Evolutionary conservation across 1,140 invertebrate species (phyloP).

Genomic region (Halictus rubicundus): DNA sequence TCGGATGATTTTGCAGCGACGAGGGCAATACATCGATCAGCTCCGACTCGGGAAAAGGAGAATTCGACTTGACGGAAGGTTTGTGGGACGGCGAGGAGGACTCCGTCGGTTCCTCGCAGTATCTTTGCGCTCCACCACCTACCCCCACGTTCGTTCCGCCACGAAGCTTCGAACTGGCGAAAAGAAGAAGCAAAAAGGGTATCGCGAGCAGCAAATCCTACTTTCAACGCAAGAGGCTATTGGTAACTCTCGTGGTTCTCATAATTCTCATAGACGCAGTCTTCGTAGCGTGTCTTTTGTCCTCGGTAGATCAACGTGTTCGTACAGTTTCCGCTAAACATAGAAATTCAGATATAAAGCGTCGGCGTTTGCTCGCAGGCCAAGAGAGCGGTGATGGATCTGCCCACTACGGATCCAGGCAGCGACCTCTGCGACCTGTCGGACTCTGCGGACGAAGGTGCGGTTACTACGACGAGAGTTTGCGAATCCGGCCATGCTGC

Average conservation of each 20-base stretch:
- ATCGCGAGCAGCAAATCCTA: conserved; percentile 49
- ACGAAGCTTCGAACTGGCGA: conserved; percentile 49
- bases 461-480: neutral
- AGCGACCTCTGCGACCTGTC: conserved; percentile 79
- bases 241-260: conserved; percentile 46
- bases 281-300: too few species aligned
- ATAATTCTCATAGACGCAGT: neutral
- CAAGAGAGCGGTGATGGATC: conserved; percentile 77
- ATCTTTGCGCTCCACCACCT: conserved; percentile 81
- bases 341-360: too few species aligned
- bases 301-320: too few species aligned
- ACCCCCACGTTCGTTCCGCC: conserved; percentile 77
- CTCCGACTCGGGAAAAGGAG: conserved; percentile 80
- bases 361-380: neutral
- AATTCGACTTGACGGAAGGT: conserved; percentile 46
- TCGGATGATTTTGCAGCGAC: conserved; percentile 84
- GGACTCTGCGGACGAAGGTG: conserved; percentile 79
- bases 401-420: conserved; percentile 81
- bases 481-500: neutral
- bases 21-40: conserved; percentile 89
- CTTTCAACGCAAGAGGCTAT: conserved; percentile 49
- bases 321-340: too few species aligned
- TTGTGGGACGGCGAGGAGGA: conserved; percentile 53
- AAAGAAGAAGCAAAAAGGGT: conserved; percentile 60
- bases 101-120: conserved; percentile 48